Evolutionary conservation across 2,888 invertebrate species (phyloP), one percentile per base, ranked within the genome.

Genomic region (Pyralis farinalis): DNA sequence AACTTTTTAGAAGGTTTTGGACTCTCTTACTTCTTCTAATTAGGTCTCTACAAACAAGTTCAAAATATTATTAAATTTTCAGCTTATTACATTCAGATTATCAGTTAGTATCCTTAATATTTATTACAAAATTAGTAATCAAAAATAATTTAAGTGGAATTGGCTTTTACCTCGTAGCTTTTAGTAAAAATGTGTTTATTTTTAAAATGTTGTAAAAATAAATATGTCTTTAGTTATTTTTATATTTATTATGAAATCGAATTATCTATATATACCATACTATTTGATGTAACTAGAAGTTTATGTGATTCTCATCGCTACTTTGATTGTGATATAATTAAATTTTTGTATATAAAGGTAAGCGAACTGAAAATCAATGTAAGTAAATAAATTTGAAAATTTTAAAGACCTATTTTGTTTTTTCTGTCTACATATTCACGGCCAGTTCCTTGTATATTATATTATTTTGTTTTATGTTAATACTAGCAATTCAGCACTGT

Each of bases 261-360:
- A 16, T 63, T 65, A 55, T 42, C 35, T 40, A 49, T 46, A 44
- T 58, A 68, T 65, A 67, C 65, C 65, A 67, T 67, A 68, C 47
- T 59, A 58, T 59, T 71, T 64, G 66, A 64, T 75, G 70, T 71
- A 68, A 71, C 59, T 75, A 76, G 71, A 64, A 43, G 67, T 67
- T 69, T 70, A 63, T 68, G 67, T 71, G 67, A 68, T 68, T 67
- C 63, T 68, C 62, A 63, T 72, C 65, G 77, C 80, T 81, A 72
- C 77, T 83, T 83, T 83, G 67, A 82, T 76, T 85, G 85, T 85
- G 83, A 85, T 85, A 81, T 58, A 55, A 63, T 64, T 65, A 63
- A 67, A 59, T 45, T 71, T 76, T 78, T 84, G 83, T 84, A 84
- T 70, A 82, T 74, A 82, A 63, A 54, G 56, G 52, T 72, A 75